phyloP scores from a whole-genome alignment of 2,797 vertebrate genomes.

The Chloroceryle amazona region DNA sequence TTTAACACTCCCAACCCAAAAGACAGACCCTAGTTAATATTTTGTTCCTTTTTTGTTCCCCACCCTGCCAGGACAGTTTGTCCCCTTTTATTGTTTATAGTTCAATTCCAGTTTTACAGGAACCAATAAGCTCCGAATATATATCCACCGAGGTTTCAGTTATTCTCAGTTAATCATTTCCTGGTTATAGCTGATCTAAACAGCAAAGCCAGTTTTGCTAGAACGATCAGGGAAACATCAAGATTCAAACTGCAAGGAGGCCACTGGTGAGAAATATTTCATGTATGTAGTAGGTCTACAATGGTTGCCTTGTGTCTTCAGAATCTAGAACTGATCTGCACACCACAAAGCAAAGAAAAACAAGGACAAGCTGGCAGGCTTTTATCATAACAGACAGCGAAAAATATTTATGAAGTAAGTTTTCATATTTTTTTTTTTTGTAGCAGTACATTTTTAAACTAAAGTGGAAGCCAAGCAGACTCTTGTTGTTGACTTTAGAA shows the following conservation, averaged over 20 bases:
- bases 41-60: not conserved
- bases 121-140: not conserved
- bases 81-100: not conserved
- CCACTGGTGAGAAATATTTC: not conserved
- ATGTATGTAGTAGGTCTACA: not conserved
- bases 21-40: not conserved
- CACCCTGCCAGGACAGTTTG: not conserved
- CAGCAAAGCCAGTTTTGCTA: not conserved
- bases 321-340: not conserved
- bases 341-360: not conserved
- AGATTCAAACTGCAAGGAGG: not conserved
- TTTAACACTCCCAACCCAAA: not conserved
- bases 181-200: not conserved
- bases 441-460: not conserved
- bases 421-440: not conserved
- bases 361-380: not conserved
- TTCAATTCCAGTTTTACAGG: not conserved
- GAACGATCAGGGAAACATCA: not conserved
- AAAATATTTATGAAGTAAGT: not conserved
- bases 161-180: constrained; percentile 56
- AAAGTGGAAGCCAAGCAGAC: not conserved
- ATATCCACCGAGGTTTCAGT: not conserved
- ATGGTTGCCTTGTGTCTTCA: not conserved
- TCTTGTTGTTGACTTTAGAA: not conserved
- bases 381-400: not conserved